Evolutionary conservation across 23 tunicate genomes (phyloP).

Genomic region (Aplidium turbinatum): DNA sequence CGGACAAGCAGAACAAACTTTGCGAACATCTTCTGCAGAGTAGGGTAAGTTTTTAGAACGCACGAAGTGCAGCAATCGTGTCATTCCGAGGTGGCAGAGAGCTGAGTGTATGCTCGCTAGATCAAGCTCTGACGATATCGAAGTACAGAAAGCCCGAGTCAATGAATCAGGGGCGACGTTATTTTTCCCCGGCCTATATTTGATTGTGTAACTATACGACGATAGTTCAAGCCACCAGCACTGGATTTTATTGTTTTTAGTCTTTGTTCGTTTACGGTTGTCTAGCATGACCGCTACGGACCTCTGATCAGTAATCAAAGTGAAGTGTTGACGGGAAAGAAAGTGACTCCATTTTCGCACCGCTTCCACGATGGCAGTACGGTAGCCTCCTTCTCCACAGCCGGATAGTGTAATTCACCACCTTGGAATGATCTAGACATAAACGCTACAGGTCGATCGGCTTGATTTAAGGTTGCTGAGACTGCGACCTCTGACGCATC

Average conservation of each 20-base stretch:
- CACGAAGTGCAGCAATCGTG: slow-evolving; percentile 15
- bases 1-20: not conserved
- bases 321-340: slow-evolving; percentile 18
- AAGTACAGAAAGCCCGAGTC: no score
- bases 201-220: slow-evolving; percentile 15
- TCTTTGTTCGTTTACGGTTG: slow-evolving; percentile 5
- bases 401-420: not conserved
- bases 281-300: slow-evolving; percentile 45
- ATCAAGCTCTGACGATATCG: no score
- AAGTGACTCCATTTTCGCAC: slow-evolving; percentile 33
- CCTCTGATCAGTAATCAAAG: slow-evolving; percentile 30
- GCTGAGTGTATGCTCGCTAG: slow-evolving; percentile 10
- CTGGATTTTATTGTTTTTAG: slow-evolving; percentile 36
- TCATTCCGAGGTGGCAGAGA: slow-evolving; percentile 19
- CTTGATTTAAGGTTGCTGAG: slow-evolving; percentile 30
- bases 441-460: slow-evolving; percentile 38
- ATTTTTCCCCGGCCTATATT: slow-evolving; percentile 7
- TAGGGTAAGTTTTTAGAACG: slow-evolving; percentile 13
- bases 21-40: slow-evolving; percentile 4
- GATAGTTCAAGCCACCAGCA: slow-evolving; percentile 36
- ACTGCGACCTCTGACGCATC: slow-evolving; percentile 41
- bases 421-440: slow-evolving; percentile 10
- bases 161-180: slow-evolving; percentile 32
- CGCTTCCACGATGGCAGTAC: slow-evolving; percentile 33
- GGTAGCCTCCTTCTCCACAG: slow-evolving; percentile 48